Base-by-base conservation (phyloP, 2,797 vertebrate species). In the Chloroceryle inda region DNA sequence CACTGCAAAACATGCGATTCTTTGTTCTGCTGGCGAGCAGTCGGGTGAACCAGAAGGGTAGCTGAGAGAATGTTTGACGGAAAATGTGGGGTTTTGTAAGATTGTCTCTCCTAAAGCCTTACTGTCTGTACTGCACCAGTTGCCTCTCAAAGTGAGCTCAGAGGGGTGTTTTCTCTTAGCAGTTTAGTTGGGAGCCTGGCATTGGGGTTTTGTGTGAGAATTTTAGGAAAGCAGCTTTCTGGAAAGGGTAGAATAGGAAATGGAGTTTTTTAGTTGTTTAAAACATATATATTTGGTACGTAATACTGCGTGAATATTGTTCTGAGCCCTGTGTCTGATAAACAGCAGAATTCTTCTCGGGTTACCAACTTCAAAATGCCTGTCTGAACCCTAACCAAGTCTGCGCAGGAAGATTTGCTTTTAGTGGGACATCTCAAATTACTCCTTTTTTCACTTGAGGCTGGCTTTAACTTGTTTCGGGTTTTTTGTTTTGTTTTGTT, bases 11-110 rank as follows among this genome's bases (percentile, higher is more conserved):
- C 40, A 64, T 67, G 37, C 47, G 33, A 69, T 86, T 92, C 76
- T 84, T 89, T 72, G 59, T 91, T 83, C 55, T 81, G 50, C 50
- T 94, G 94, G 92, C 91, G 88, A 55, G 62, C 68, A 68, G 33
- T 49, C 0, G 1, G 56, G 29, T 85, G 62, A 78, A 58, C 68
- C 59, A 40, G 64, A 68, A 84, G 58, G 56, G 50, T 17, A 69
- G 58, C 73, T 83, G 2, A 1, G 62, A 74, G 45, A 74, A 89
- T 74, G 89, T 89, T 85, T 53, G 76, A 37, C 68, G 81, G 79
- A 81, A 66, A 16, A 11, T 26, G 7, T 4, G 42, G 9, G 18
- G 5, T 67, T 78, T 94, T 82, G 6, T 31, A n/a, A 22, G 38
- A 5, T 22, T 52, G 3, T 58, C 8, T 74, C 56, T 87, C 49